Evolutionary conservation across 2,797 vertebrate genomes (phyloP).

Genomic region (Gymnodraco acuticeps): DNA sequence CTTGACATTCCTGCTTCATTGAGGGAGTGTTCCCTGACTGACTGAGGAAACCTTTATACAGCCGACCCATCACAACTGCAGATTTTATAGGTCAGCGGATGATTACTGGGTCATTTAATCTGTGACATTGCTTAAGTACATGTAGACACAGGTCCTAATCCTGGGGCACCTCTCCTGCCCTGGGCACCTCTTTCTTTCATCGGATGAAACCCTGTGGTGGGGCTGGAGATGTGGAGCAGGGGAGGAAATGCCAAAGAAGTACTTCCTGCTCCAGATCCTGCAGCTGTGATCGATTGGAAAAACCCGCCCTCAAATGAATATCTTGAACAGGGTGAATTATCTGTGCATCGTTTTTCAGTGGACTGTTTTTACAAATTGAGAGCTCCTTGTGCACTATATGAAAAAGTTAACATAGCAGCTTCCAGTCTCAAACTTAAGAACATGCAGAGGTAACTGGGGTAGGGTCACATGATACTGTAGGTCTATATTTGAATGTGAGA

Average conservation of each 20-base stretch:
- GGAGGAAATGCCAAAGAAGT: background rate
- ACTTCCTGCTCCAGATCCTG: background rate
- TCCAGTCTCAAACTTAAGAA: no score
- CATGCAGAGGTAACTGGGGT: no score
- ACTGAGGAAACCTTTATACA: background rate
- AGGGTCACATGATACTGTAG: no score
- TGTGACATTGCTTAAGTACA: constrained; percentile 51
- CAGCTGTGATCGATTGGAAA: no score
- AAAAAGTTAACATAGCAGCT: no score
- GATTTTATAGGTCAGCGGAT: constrained; percentile 61
- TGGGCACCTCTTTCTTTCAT: constrained; percentile 40
- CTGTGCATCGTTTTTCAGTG: no score
- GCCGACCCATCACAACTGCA: constrained; percentile 27
- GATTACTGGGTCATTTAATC: constrained; percentile 66
- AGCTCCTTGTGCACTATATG: no score
- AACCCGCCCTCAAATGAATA: no score
- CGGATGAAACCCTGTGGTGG: constrained; percentile 5
- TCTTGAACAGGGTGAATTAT: no score
- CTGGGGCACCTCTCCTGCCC: constrained; percentile 17
- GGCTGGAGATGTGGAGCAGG: background rate
- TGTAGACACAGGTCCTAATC: constrained; percentile 30
- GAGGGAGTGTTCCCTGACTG: no score
- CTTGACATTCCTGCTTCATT: background rate
- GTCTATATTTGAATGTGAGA: no score
- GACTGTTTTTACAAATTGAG: no score